phyloP scores from a whole-genome alignment of 2,113 vertebrate genomes.

The Phaetusa simplex region DNA sequence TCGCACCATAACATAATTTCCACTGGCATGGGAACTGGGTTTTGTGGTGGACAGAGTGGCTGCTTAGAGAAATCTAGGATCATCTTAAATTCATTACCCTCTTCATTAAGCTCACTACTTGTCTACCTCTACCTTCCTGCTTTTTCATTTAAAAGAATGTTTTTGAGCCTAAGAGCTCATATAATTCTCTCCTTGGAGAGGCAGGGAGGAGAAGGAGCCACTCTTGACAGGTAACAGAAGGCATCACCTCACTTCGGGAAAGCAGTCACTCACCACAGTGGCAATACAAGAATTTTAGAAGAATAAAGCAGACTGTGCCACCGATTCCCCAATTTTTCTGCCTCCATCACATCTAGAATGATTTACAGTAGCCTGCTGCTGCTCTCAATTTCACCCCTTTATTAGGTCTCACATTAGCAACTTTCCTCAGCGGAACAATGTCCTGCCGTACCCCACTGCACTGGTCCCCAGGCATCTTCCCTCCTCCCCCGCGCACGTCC shows the following conservation, averaged over 20 bases:
- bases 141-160: neutral
- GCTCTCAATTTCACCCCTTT: neutral
- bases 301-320: neutral
- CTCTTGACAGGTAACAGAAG: neutral
- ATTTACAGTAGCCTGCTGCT: neutral
- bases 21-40: neutral
- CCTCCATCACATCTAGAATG: neutral
- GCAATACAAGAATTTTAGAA: neutral
- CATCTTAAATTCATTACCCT: neutral
- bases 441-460: fast-evolving
- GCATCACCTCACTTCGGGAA: neutral
- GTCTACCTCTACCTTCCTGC: neutral
- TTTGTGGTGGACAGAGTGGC: neutral
- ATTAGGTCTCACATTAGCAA: neutral
- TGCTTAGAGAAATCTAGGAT: neutral
- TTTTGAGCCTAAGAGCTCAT: neutral
- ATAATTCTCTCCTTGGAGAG: neutral
- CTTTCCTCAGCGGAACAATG: fast-evolving
- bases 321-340: neutral
- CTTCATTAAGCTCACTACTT: neutral
- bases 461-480: neutral
- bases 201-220: neutral
- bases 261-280: neutral
- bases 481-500: neutral
- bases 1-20: neutral